Percentiles rank a stretch among this genome's conserved stretches.
phyloP scores from a whole-genome alignment of 2,888 invertebrate species.

The Drepanosiphum platanoidis region DNA sequence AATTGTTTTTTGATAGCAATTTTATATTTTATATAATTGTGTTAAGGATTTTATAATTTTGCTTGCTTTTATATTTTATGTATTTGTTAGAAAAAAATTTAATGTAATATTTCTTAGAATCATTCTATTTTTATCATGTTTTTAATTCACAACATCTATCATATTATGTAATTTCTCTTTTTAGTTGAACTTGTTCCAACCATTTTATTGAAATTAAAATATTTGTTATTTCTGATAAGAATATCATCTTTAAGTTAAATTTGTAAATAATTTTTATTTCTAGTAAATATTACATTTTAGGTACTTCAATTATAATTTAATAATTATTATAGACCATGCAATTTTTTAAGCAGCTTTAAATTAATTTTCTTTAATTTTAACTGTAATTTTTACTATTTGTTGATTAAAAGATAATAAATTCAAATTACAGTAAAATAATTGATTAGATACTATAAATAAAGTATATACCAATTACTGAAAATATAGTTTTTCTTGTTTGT shows the following conservation, averaged over 20 bases:
- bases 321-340: no score
- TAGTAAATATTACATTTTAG: not conserved
- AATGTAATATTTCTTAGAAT: not conserved
- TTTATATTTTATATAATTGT: no score
- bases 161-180: conserved; percentile 3
- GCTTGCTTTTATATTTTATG: not conserved
- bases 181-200: not conserved
- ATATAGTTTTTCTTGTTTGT: no score
- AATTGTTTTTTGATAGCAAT: not conserved
- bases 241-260: not conserved
- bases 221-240: not conserved
- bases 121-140: conserved; percentile 16
- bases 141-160: conserved; percentile 1
- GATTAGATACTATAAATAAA: no score
- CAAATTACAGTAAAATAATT: no score
- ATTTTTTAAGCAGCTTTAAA: no score
- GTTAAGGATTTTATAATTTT: not conserved
- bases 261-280: not conserved
- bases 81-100: not conserved
- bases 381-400: no score
- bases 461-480: no score
- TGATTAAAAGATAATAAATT: not conserved
- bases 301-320: no score
- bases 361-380: no score
- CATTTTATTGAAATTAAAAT: not conserved